Percentiles rank a stretch among this genome's conserved stretches.
These are phyloP conservation scores for Pantala flavescens DNA, from an alignment of 1,140 invertebrate species.

Conservation along the genomic window DNA sequence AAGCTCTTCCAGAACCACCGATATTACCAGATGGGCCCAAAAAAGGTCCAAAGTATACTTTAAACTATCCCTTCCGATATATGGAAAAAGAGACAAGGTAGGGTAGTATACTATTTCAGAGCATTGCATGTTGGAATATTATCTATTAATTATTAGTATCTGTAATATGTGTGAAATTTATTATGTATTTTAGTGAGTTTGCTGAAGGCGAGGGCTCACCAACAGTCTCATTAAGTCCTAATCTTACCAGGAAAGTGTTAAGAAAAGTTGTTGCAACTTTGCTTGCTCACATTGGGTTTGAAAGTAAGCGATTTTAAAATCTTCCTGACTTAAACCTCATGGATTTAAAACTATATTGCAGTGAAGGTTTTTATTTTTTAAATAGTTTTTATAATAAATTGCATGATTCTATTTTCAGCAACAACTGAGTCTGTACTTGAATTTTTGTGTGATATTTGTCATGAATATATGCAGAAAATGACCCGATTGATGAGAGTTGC, in stretches of 20 bases:
- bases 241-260: background rate
- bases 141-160: background rate
- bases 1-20: background rate
- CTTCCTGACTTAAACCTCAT: too few relatives aligned
- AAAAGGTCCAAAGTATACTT: background rate
- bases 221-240: background rate
- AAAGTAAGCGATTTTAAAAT: conserved; percentile 23
- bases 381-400: conserved; percentile 6
- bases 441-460: conserved; percentile 41
- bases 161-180: too few relatives aligned
- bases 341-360: too few relatives aligned
- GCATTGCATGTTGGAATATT: background rate
- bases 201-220: conserved; percentile 1
- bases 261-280: conserved; percentile 31
- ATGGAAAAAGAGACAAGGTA: background rate
- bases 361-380: background rate
- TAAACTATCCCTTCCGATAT: background rate
- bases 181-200: conserved; percentile 12
- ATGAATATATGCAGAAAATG: conserved; percentile 43
- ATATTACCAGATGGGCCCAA: background rate
- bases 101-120: background rate
- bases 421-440: conserved; percentile 42
- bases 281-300: conserved; percentile 38
- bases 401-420: conserved; percentile 22
- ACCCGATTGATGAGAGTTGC: conserved; percentile 40